Evolutionary conservation across 2,797 vertebrate species (phyloP), one percentile per base, ranked within the genome.

Genomic region (Notoglanidium macrostoma): DNA sequence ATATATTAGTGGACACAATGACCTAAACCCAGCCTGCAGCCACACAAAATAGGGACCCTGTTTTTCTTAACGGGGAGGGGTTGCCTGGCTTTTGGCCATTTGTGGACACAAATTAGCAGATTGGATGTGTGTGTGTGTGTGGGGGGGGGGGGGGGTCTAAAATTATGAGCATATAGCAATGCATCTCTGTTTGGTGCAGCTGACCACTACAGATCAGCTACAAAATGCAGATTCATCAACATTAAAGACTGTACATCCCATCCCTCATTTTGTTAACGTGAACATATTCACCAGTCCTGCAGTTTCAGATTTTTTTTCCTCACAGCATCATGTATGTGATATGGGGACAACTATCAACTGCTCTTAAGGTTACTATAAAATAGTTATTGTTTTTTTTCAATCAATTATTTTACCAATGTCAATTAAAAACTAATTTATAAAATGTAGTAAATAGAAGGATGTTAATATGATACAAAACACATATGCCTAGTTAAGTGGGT

Each of bases 1-100:
- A 98, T 98, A 96, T 96, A 97, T 95, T 97, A 95, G 95, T 91
- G 95, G 95, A 94, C 92, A 94, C 95, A 95, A 95, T 96, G 95
- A 96, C 95, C 94, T 94, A 95, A 95, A 95, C 94, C 94, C 94
- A 95, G 95, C 94, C 95, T 94, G 94, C 94, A 95, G 95, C 93
- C 94, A 94, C 93, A 96, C 92, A 96, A 95, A 96, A 96, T 95
- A 95, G 95, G 94, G 93, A 95, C 95, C 94, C 94, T 95, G 94
- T 93, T 95, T 95, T 94, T 93, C 91, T 93, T 94, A 87, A 92
- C 92, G 92, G 90, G 89, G 90, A 82, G 90, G 89, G 83, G 78
- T 59, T 90, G 87, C 88, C 54, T 68, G 88, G 89, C 87, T 87
- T 88, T 90, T 92, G 91, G 88, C 95, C 94, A 96, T 96, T 96